Evolutionary conservation across 64 coral and sea anemone species (phyloP).

Genomic region (Pocillopora damicornis): DNA sequence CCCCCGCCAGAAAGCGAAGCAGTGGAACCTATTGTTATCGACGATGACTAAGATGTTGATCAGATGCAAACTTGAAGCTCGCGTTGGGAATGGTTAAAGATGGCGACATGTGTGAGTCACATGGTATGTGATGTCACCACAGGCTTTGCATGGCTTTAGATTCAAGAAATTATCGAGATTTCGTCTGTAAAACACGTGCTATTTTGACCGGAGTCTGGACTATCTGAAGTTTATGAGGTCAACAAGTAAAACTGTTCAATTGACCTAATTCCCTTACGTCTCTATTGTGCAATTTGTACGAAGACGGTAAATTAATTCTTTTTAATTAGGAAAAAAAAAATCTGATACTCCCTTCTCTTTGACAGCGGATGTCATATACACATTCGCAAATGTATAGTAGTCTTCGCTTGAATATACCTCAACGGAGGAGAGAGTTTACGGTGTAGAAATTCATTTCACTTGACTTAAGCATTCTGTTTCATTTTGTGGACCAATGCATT

Average conservation of each 20-base stretch:
- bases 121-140: not conserved
- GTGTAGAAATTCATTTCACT: slow-evolving; percentile 14
- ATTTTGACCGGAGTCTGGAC: too few species aligned
- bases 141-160: not conserved
- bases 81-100: not conserved
- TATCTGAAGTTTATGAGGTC: too few species aligned
- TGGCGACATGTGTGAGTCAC: not conserved
- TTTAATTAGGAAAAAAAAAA: too few species aligned
- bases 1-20: slow-evolving; percentile 35
- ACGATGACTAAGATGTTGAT: slow-evolving; percentile 61
- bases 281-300: too few species aligned
- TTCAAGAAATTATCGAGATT: not conserved
- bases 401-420: not conserved
- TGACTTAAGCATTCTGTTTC: not conserved
- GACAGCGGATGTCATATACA: not conserved
- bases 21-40: slow-evolving; percentile 81
- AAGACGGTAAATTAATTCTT: too few species aligned
- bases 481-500: not conserved
- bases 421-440: not conserved
- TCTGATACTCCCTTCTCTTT: not conserved
- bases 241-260: too few species aligned
- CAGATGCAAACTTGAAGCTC: not conserved
- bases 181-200: not conserved
- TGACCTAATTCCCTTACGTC: too few species aligned
- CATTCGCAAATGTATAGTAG: not conserved